These are phyloP conservation scores for Proteles cristata DNA, from an alignment of 2,113 vertebrate species.

Conservation along the genomic window DNA sequence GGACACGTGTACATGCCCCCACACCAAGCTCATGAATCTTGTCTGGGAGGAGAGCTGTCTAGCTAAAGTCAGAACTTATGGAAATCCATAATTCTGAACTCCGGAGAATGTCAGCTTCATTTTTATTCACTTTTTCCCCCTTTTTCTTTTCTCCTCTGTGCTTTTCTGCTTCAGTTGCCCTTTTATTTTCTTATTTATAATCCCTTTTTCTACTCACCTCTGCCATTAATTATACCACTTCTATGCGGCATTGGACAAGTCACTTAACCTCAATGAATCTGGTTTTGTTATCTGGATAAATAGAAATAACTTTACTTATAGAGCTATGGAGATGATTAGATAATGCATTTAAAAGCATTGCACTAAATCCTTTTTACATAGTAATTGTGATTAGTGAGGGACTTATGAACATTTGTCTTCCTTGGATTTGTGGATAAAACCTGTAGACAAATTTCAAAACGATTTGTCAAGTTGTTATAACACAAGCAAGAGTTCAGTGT, in stretches of 20 bases:
- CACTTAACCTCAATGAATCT: not conserved
- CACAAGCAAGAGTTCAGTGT: not conserved
- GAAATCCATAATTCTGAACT: not conserved
- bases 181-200: conserved; percentile 45
- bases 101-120: not conserved
- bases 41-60: not conserved
- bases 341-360: not conserved
- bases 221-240: conserved; percentile 3
- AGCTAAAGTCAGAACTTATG: not conserved
- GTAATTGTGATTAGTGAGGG: not conserved
- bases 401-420: not conserved
- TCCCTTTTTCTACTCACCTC: not conserved
- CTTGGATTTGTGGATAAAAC: not conserved
- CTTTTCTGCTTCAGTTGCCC: not conserved
- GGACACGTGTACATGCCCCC: no score
- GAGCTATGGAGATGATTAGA: not conserved
- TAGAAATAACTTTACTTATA: conserved; percentile 29
- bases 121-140: not conserved
- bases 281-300: conserved; percentile 26
- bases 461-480: not conserved
- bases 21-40: rapidly evolving
- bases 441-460: not conserved
- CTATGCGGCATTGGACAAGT: not conserved
- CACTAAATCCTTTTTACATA: not conserved
- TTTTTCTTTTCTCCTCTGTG: not conserved